A percentile compares a stretch with the other conserved stretches of the same genome.
phyloP scores from a whole-genome alignment of 1,140 invertebrate genomes.

The Heterodera carotae region DNA sequence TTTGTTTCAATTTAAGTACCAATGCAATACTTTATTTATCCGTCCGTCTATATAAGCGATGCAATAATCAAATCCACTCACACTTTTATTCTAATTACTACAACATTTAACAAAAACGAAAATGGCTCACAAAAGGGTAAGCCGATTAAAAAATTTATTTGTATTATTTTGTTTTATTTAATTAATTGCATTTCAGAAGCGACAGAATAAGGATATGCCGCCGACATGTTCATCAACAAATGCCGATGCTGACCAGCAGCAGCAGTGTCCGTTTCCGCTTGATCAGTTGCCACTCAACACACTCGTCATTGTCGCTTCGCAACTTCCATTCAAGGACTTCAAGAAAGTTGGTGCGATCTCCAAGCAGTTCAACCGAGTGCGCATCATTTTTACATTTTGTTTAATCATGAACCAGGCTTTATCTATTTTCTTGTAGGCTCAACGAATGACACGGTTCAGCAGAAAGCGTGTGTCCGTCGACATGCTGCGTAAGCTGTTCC shows the following conservation, averaged over 20 bases:
- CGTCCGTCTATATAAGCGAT: no score
- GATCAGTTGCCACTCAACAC: slow-evolving; percentile 14
- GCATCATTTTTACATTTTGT: not conserved
- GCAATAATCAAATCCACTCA: no score
- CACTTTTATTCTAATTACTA: not conserved
- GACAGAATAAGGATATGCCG: not conserved
- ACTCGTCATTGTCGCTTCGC: slow-evolving; percentile 11
- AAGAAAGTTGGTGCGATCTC: slow-evolving; percentile 20
- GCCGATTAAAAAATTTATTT: not conserved
- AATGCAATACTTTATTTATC: no score
- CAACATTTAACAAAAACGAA: slow-evolving; percentile 4
- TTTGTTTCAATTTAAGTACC: no score
- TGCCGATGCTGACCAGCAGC: not conserved
- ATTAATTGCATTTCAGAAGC: not conserved
- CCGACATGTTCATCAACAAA: slow-evolving; percentile 1
- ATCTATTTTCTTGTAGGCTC: not conserved
- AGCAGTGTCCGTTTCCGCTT: slow-evolving; percentile 13
- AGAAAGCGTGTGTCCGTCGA: slow-evolving; percentile 22
- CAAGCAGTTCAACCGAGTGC: slow-evolving; percentile 13
- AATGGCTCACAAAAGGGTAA: not conserved
- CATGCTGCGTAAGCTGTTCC: slow-evolving; percentile 22
- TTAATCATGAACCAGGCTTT: not conserved
- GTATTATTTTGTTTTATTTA: not conserved
- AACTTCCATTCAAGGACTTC: slow-evolving; percentile 25
- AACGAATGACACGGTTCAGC: slow-evolving; percentile 19